phyloP scores from a whole-genome alignment of 2,888 invertebrate genomes.

The Creontiades dilutus region DNA sequence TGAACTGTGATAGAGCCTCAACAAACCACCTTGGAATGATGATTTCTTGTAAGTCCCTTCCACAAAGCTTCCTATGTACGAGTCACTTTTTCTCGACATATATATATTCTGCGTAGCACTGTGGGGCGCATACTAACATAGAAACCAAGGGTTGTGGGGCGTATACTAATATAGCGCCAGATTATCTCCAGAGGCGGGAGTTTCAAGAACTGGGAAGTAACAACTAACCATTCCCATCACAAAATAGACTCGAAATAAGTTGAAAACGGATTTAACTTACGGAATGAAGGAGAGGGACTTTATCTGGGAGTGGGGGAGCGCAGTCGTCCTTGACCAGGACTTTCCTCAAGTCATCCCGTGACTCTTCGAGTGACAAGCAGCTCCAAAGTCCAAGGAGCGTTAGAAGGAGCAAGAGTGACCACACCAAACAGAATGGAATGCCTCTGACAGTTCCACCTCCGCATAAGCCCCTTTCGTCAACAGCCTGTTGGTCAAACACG shows the following conservation, averaged over 20 bases:
- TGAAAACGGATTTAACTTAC: background rate
- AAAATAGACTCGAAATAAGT: background rate
- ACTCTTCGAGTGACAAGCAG: constrained; percentile 73
- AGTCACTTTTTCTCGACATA: no score
- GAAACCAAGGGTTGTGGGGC: no score
- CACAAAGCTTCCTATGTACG: no score
- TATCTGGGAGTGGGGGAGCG: constrained; percentile 59
- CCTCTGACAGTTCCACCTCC: constrained; percentile 69
- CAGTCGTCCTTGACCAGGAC: background rate
- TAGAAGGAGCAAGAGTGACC: constrained; percentile 73
- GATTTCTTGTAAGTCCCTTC: no score
- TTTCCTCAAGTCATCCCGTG: constrained; percentile 47
- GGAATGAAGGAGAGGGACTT: constrained; percentile 48
- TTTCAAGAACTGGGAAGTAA: no score
- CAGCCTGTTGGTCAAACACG: background rate
- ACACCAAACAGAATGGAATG: constrained; percentile 72
- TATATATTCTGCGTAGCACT: no score
- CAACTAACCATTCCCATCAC: background rate
- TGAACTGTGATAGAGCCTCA: no score
- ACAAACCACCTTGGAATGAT: no score
- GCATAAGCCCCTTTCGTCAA: constrained; percentile 66
- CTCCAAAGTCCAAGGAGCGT: constrained; percentile 73
- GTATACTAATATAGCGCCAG: no score
- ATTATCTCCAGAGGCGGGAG: no score
- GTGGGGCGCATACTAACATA: no score